phyloP scores from a whole-genome alignment of 2,888 invertebrate genomes.

The Nebria salina region DNA sequence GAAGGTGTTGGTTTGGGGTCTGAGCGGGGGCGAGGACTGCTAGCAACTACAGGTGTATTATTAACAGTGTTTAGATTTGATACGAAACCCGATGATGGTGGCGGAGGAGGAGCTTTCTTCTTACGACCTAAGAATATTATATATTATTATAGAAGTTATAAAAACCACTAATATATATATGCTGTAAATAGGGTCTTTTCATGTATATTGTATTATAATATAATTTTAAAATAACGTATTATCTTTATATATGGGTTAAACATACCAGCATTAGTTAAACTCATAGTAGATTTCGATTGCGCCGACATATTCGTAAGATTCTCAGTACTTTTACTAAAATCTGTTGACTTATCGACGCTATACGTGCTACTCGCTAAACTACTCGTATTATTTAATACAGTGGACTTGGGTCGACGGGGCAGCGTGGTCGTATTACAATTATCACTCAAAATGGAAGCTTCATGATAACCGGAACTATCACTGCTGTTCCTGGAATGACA shows the following conservation, averaged over 20 bases:
- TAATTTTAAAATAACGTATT: no score
- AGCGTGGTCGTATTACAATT: slow-evolving; percentile 63
- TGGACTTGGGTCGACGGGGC: slow-evolving; percentile 58
- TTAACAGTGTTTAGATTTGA: slow-evolving; percentile 51
- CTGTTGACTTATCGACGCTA: slow-evolving; percentile 36
- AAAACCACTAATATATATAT: slow-evolving; percentile 46
- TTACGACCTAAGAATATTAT: slow-evolving; percentile 64
- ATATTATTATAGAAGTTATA: slow-evolving; percentile 48
- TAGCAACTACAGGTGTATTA: slow-evolving; percentile 56
- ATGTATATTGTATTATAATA: no score
- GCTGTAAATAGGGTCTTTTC: no score
- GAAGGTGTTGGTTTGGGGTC: slow-evolving; percentile 49
- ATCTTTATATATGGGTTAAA: slow-evolving; percentile 10
- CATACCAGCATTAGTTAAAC: slow-evolving; percentile 58
- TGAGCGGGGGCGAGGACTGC: slow-evolving; percentile 56
- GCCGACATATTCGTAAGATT: slow-evolving; percentile 59
- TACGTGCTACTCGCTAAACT: slow-evolving; percentile 32
- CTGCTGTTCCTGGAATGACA: slow-evolving; percentile 77
- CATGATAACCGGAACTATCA: slow-evolving; percentile 78
- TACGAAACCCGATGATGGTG: slow-evolving; percentile 59
- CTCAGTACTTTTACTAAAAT: slow-evolving; percentile 56
- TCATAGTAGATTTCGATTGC: slow-evolving; percentile 61
- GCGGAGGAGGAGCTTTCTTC: slow-evolving; percentile 69
- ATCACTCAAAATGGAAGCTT: slow-evolving; percentile 73
- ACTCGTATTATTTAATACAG: slow-evolving; percentile 52